Base-by-base conservation (phyloP, 2,888 invertebrate genomes). In the Pyralis farinalis region DNA sequence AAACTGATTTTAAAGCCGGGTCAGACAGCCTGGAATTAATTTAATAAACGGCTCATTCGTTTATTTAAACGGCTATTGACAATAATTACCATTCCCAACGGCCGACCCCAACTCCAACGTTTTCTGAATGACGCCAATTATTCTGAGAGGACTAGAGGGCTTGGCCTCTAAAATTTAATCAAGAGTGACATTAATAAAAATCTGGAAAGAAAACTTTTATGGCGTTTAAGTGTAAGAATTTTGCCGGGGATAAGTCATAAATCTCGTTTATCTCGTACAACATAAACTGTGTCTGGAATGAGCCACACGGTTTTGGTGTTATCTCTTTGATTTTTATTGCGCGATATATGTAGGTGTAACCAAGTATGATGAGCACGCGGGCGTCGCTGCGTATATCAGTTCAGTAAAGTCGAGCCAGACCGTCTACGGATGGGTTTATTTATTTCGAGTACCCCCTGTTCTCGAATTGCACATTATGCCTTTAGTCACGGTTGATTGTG, bases 11-110 rank as follows among this genome's bases (percentile, higher is more conserved):
- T 40, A 40, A 42, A 33, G 28, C 28, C 12, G 37, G 41, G 42
- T 44, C 37, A 49, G 47, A 34, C 41, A 36, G 43, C 12, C 37
- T 39, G 42, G 43, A 47, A 43, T 49, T 51, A 45, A 55, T 56
- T 50, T 46, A 47, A 51, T 54, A 47, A 53, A 53, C 37, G 48
- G 42, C 47, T 47, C 40, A 43, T 50, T 51, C 52, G 43, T 51
- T 51, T 47, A 48, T 42, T 45, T 46, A 34, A 43, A 52, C 47
- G 31, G 49, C 44, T 43, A 46, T 55, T 52, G 49, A 53, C 49
- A 52, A 51, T 52, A 49, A 56, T 55, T 54, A 54, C 41, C 49
- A 46, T 43, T 49, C 46, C 37, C 40, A 42, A 40, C 40, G 43
- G 37, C 32, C 34, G 40, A 37, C 29, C 31, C 34, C 27, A 35